Conservation (phyloP, 2,888 invertebrate species). For the Aphodius sticticus region DNA sequence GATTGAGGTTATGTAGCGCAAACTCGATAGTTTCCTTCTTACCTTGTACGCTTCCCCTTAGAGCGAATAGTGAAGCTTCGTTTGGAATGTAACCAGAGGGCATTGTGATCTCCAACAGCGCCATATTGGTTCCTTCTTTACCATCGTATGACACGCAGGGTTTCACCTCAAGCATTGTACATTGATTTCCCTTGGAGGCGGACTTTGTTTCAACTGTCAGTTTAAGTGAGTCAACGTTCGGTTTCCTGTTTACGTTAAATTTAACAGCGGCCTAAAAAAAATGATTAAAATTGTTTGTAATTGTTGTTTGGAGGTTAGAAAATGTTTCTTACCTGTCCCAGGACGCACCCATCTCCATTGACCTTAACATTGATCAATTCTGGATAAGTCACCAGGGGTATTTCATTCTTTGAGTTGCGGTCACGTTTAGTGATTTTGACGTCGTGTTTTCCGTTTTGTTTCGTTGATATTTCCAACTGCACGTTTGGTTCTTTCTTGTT, state of each 20-base stretch:
- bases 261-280: slow-evolving; percentile 59
- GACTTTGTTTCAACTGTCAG: slow-evolving; percentile 60
- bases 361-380: slow-evolving; percentile 60
- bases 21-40: not conserved
- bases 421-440: slow-evolving; percentile 61
- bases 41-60: slow-evolving; percentile 15
- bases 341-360: slow-evolving; percentile 65
- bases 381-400: slow-evolving; percentile 59
- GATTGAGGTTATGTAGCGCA: not conserved
- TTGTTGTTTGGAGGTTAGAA: not conserved
- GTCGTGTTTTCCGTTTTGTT: slow-evolving; percentile 57
- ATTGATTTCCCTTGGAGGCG: slow-evolving; percentile 59
- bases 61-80: slow-evolving; percentile 63
- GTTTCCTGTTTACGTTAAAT: slow-evolving; percentile 62
- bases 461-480: slow-evolving; percentile 58
- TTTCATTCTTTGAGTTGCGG: slow-evolving; percentile 61
- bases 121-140: slow-evolving; percentile 67
- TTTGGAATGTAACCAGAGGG: slow-evolving; percentile 72
- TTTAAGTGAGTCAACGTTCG: slow-evolving; percentile 63
- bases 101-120: slow-evolving; percentile 67
- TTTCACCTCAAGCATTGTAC: slow-evolving; percentile 59
- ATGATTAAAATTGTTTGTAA: slow-evolving; percentile 6
- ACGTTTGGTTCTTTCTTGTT: slow-evolving; percentile 59
- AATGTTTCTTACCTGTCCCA: slow-evolving; percentile 61
- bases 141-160: slow-evolving; percentile 56